Evolutionary conservation across 2,888 invertebrate species (phyloP).

Genomic region (Agrochola lota): DNA sequence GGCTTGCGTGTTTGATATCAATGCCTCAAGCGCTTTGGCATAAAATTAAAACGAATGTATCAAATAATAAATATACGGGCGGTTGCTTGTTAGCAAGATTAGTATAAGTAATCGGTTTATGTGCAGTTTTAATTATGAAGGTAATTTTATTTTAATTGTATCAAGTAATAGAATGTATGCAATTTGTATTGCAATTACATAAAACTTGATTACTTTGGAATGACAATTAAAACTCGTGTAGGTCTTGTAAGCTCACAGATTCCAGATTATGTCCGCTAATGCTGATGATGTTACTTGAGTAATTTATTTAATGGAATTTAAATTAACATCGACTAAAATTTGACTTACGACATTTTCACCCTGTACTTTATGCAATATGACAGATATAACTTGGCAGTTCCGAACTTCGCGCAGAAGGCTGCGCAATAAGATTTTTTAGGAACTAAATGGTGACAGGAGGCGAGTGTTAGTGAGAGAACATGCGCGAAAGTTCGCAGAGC

Average conservation of each 20-base stretch:
- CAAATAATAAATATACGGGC: conserved; percentile 61
- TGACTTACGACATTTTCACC: background rate
- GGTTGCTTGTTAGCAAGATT: conserved; percentile 20
- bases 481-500: background rate
- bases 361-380: background rate
- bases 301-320: background rate
- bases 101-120: conserved; percentile 6
- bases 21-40: conserved; percentile 63
- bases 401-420: no score
- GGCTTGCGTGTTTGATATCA: conserved; percentile 69
- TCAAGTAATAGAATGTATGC: conserved; percentile 9
- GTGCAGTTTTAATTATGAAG: conserved; percentile 34
- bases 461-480: no score
- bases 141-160: conserved; percentile 39
- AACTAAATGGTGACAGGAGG: no score
- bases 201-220: conserved; percentile 7
- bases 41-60: conserved; percentile 55
- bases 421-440: no score
- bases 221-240: conserved; percentile 15
- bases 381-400: no score
- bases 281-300: conserved; percentile 1
- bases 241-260: conserved; percentile 2
- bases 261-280: background rate
- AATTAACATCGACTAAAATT: background rate
- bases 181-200: conserved; percentile 16